Conservation (phyloP, 2,113 vertebrate species). For the Erythrolamprus reginae region DNA sequence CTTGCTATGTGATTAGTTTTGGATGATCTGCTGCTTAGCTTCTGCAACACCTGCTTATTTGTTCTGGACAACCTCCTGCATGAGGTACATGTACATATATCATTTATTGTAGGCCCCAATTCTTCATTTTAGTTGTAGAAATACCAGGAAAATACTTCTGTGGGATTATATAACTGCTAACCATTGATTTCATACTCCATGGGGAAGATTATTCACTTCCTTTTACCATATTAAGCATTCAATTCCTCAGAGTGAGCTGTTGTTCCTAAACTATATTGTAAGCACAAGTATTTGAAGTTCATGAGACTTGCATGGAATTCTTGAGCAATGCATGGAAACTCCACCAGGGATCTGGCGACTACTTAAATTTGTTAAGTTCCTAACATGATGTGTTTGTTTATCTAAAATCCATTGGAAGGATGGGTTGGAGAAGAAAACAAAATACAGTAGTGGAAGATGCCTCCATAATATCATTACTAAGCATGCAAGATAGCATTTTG, state of each 20-base stretch:
- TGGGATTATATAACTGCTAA: not conserved
- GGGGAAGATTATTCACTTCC: not conserved
- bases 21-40: not conserved
- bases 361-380: not conserved
- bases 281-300: not conserved
- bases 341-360: not conserved
- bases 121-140: not conserved
- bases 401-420: not conserved
- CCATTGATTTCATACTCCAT: not conserved
- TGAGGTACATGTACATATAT: not conserved
- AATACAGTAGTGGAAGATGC: not conserved
- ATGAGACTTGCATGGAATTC: not conserved
- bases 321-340: not conserved
- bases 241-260: not conserved
- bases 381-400: not conserved
- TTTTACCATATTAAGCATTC: not conserved
- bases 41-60: not conserved
- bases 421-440: not conserved
- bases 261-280: not conserved
- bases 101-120: not conserved
- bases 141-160: not conserved
- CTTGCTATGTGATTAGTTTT: not conserved
- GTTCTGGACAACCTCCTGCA: not conserved
- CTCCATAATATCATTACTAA: not conserved
- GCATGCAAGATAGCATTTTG: not conserved